Percentiles rank a stretch among this genome's conserved stretches.
phyloP scores from a whole-genome alignment of 2,797 vertebrate species.

The Myotis findleyi region DNA sequence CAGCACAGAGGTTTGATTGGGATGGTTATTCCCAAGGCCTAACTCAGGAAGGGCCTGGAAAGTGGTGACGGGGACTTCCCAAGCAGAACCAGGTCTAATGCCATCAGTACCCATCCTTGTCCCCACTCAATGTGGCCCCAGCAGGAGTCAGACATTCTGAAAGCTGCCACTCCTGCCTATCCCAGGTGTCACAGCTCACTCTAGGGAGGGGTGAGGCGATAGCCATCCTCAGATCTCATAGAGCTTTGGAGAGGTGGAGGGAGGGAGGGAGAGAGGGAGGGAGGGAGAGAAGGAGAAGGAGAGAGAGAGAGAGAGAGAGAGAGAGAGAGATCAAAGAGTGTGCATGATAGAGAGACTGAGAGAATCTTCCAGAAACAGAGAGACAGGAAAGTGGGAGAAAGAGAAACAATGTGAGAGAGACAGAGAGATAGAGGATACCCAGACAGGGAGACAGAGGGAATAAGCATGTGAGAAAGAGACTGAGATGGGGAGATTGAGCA shows the following conservation, averaged over 20 bases:
- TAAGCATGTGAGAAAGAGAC: neutral
- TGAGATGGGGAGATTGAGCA: neutral
- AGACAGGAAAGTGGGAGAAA: neutral
- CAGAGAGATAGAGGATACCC: neutral
- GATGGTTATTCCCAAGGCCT: neutral
- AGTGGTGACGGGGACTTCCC: neutral
- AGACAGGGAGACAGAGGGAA: neutral
- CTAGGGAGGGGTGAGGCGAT: neutral
- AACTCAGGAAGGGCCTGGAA: neutral
- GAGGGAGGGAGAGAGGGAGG: neutral
- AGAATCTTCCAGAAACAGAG: neutral
- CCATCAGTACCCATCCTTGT: fast-evolving
- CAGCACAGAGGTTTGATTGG: neutral
- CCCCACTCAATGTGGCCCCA: neutral
- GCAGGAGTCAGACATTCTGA: neutral
- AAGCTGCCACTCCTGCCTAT: neutral
- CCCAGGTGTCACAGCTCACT: neutral
- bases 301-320: neutral
- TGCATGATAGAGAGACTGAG: neutral
- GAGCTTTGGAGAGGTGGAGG: neutral
- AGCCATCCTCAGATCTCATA: neutral
- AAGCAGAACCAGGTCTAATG: neutral
- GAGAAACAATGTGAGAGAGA: neutral
- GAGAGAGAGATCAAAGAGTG: neutral
- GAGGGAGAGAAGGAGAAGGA: neutral